Evolutionary conservation across 2,888 invertebrate species (phyloP).

Genomic region (Tiliacea aurago): DNA sequence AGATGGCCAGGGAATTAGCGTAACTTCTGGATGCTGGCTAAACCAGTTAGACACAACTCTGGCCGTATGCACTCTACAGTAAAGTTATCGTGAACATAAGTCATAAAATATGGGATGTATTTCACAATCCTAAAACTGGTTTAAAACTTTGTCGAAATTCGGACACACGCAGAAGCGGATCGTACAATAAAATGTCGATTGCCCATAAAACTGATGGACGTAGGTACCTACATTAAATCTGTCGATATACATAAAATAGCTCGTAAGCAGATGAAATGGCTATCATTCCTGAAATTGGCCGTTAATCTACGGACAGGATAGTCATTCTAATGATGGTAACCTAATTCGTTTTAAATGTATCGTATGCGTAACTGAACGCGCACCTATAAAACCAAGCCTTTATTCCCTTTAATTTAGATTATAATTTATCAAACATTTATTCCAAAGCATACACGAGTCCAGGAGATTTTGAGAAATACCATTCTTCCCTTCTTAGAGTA

Average conservation of each 20-base stretch:
- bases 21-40: too few relatives aligned
- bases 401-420: neutral
- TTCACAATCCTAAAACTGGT: neutral
- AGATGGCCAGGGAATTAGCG: too few relatives aligned
- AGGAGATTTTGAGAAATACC: too few relatives aligned
- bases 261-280: constrained; percentile 55
- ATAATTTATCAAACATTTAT: neutral
- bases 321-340: constrained; percentile 44
- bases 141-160: constrained; percentile 12
- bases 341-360: constrained; percentile 27
- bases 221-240: constrained; percentile 49
- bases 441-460: neutral
- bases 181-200: constrained; percentile 53
- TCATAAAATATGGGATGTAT: neutral
- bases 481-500: too few relatives aligned
- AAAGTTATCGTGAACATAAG: too few relatives aligned
- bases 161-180: constrained; percentile 16
- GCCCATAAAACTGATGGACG: constrained; percentile 61
- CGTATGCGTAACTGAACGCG: neutral
- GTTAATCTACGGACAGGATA: constrained; percentile 39
- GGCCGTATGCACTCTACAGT: too few relatives aligned
- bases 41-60: too few relatives aligned
- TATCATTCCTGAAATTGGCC: constrained; percentile 54
- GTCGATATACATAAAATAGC: constrained; percentile 57
- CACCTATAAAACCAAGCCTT: neutral